These are phyloP conservation scores for Umimayanthus kanabou DNA, from an alignment of 92 coral and sea anemone genomes.

Conservation along the genomic window DNA sequence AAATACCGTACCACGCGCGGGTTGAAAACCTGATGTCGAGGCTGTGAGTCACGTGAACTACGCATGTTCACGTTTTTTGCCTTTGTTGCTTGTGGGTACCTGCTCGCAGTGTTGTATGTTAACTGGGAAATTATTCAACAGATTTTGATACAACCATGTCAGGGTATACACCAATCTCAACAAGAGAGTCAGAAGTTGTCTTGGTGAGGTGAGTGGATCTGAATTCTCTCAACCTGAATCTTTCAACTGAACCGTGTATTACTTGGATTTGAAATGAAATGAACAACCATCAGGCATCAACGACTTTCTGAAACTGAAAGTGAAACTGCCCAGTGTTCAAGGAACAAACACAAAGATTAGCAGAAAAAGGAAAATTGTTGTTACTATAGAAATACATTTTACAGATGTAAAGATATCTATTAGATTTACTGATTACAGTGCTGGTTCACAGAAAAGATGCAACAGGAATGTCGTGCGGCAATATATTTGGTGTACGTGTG, in stretches of 20 bases:
- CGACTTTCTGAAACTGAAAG: not conserved
- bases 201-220: conserved; percentile 17
- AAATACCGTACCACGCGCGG: not conserved
- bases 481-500: no score
- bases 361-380: not conserved
- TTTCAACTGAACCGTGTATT: not conserved
- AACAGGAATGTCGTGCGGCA: not conserved
- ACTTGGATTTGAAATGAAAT: not conserved
- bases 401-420: not conserved
- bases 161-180: conserved; percentile 22
- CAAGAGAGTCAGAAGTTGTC: conserved; percentile 23
- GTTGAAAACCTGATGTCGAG: not conserved
- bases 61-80: not conserved
- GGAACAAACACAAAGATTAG: not conserved
- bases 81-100: not conserved
- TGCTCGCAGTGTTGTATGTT: not conserved
- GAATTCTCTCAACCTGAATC: not conserved
- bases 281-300: not conserved
- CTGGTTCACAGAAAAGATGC: not conserved
- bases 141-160: not conserved
- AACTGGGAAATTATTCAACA: not conserved
- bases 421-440: not conserved
- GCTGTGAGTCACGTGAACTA: not conserved
- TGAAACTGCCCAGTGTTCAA: not conserved
- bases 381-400: not conserved